Evolutionary conservation across 2,113 vertebrate genomes (phyloP), one percentile per base, ranked within the genome.

Genomic region (Peucedramus taeniatus): DNA sequence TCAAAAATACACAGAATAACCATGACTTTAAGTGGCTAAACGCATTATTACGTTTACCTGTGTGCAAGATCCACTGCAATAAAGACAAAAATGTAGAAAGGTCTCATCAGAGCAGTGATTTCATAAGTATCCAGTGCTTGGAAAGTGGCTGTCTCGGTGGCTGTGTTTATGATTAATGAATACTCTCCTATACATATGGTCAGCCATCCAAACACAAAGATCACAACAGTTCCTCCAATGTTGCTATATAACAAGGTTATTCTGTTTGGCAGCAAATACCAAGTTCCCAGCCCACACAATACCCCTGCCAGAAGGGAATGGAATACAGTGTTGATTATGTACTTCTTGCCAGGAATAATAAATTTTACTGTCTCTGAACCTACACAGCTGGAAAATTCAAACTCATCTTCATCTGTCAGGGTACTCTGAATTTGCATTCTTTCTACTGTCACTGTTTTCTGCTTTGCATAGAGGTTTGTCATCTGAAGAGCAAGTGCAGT

Each of bases 131-230:
- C 99, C 97, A 99, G 98, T 42, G 99, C 98, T 77, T 99, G 99
- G 96, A 99, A 99, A 88, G 99, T 98, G 23, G 99, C 99, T 6
- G 99, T 99, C 97, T 99, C 99, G 7, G 99, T 97, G 78, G 99
- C 98, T 9, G 99, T 99, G 91, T 99, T 99, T 95, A 99, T 95
- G 81, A 99, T 99, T 71, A 99, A 98, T 0, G 99, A 99, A 95
- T 99, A 99, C 95, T 99, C 99, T 60, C 98, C 99, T 87, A 99
- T 99, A 95, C 99, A 99, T 45, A 99, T 66, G 1, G 99, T 99
- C 72, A 99, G 96, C 99, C 99, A 99, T 69, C 99, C 99, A 88
- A 99, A 98, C 13, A 99, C 83, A 96, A 99, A 99, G 23, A 99
- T 96, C 17, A 98, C 85, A 78, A 98, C 93, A 28, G 99, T 98